Conservation (phyloP, 2,888 invertebrate genomes). For the Phoenoteleia sp. region DNA sequence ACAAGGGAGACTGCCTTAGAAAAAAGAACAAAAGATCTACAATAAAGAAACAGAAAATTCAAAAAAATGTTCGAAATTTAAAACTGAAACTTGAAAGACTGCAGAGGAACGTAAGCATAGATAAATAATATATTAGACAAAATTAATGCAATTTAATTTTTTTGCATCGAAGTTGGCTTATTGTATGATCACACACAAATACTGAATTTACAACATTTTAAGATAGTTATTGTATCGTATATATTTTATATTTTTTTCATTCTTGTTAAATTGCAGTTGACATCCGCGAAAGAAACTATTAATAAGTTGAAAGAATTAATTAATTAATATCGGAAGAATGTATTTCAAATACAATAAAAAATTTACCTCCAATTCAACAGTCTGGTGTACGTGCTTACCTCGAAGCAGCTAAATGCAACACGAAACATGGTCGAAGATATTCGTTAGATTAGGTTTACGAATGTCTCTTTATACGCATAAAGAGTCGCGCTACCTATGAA, state of each 20-base stretch:
- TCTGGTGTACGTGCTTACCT: neutral
- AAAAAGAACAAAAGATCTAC: conserved; percentile 1
- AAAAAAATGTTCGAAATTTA: neutral
- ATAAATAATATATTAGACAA: neutral
- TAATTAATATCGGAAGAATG: neutral
- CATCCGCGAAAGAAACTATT: neutral
- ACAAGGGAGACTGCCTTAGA: neutral
- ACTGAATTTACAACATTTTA: too few relatives aligned
- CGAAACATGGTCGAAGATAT: conserved; percentile 9
- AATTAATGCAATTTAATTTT: too few relatives aligned
- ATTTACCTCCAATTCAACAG: conserved; percentile 18
- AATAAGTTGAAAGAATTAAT: neutral
- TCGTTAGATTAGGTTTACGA: conserved; percentile 28
- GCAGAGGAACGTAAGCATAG: conserved; percentile 1
- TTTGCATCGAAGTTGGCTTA: too few relatives aligned
- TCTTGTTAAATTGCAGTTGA: neutral
- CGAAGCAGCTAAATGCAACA: neutral
- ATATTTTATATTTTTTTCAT: too few relatives aligned
- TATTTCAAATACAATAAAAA: conserved; percentile 7
- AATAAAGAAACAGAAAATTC: neutral
- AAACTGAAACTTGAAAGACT: conserved; percentile 2
- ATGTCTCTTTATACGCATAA: conserved; percentile 35
- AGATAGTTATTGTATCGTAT: too few relatives aligned
- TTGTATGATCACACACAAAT: too few relatives aligned
- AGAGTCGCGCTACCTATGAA: conserved; percentile 8